A percentile compares a stretch with the other conserved stretches of the same genome.
These are phyloP conservation scores for Noctua pronuba DNA, from an alignment of 2,888 invertebrate species.

Conservation along the genomic window DNA sequence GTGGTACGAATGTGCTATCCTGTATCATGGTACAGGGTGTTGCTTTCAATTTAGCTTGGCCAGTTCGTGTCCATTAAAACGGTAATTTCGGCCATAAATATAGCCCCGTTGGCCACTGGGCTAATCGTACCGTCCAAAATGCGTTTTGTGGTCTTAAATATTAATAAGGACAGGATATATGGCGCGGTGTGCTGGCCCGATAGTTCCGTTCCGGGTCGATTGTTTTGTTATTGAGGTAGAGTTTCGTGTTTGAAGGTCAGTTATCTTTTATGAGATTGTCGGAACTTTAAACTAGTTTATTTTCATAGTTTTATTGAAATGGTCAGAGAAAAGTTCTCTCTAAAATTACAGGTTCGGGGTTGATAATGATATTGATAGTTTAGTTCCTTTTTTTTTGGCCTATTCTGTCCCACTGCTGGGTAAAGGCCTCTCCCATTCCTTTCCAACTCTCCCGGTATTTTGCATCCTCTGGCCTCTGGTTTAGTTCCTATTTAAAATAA, in stretches of 20 bases:
- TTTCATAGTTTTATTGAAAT: not conserved
- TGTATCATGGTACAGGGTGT: constrained; percentile 65
- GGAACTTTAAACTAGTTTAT: constrained; percentile 1
- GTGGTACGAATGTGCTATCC: constrained; percentile 64
- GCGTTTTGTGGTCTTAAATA: constrained; percentile 71
- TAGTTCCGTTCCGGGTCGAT: constrained; percentile 49
- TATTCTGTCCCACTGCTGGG: too few species aligned
- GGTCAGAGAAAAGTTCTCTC: not conserved
- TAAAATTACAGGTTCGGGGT: not conserved
- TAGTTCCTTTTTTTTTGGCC: not conserved
- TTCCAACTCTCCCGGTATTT: too few species aligned
- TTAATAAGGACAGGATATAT: constrained; percentile 66
- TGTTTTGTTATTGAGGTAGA: constrained; percentile 33
- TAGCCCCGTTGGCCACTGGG: constrained; percentile 62
- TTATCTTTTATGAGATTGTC: constrained; percentile 17
- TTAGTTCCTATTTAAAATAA: not conserved
- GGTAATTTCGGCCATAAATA: constrained; percentile 76
- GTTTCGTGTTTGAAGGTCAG: not conserved
- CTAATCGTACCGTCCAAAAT: constrained; percentile 71
- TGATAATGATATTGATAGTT: not conserved
- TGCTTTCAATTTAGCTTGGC: constrained; percentile 73
- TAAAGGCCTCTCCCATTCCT: too few species aligned
- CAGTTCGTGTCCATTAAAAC: constrained; percentile 74
- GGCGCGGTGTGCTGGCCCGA: constrained; percentile 46
- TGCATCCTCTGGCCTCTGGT: too few species aligned